Evolutionary conservation across 2,113 vertebrate species (phyloP), one percentile per base, ranked within the genome.

Genomic region (Heptranchias perlo): DNA sequence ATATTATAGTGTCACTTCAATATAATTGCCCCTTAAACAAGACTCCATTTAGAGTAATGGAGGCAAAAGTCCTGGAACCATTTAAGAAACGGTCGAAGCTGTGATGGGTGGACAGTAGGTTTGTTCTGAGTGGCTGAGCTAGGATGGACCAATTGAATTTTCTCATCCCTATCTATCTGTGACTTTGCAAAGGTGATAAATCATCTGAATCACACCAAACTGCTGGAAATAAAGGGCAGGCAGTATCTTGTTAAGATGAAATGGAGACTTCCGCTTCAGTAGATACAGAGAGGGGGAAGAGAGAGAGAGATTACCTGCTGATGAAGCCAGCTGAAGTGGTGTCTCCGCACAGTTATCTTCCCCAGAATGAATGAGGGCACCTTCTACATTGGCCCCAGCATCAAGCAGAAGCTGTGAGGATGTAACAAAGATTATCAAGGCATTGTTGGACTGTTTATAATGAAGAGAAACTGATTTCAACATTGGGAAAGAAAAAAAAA

Each of bases 261-360:
- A 25, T 49, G 47, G 47, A 87, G 5, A 87, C 47, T 47, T 16
- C 78, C 23, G 44, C 39, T 84, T 47, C 44, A 47, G 47, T 44
- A 25, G 54, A 52, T 31, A 52, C 14, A 44, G 76, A 35, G 76
- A 16, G 76, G 21, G 76, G 16, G 76, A n/a, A 92, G 4, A 61
- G 54, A 5, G 13, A 7, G 96, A 54, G 89, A n/a, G 96, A 98
- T 96, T 97, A 99, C 99, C 99, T 97, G 99, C 99, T 25, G 99
- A 99, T 0, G 99, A 99, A 23, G 99, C 99, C 97, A 99, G 98
- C 97, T 99, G 99, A 65, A 99, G 97, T 0, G 99, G 99, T 0
- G 99, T 99, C 97, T 99, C 99, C 0, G 99, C 98, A 0, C 98
- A 98, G 97, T 98, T 99, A 97, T 99, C 99, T 96, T 99, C 99